A percentile compares a stretch with the other conserved stretches of the same genome.
phyloP scores from a whole-genome alignment of 2,113 vertebrate genomes.

The Rhegmatorhina hoffmannsi region DNA sequence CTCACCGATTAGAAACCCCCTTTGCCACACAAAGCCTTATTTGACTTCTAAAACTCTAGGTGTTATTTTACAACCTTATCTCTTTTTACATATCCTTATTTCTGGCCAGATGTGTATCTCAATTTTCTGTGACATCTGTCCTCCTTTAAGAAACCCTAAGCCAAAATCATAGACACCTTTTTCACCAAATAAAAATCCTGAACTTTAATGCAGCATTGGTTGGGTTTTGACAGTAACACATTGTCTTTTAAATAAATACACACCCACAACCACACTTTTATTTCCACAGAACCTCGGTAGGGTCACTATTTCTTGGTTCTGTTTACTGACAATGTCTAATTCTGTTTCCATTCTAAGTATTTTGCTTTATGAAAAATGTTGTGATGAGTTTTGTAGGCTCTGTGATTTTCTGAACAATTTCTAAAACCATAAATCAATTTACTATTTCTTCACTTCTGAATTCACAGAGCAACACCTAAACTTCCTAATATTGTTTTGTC shows the following conservation, averaged over 20 bases:
- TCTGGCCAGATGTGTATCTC: background rate
- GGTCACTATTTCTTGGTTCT: background rate
- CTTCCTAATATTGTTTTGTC: background rate
- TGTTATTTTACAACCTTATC: background rate
- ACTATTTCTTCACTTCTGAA: background rate
- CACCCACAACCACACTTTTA: background rate
- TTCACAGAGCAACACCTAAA: background rate
- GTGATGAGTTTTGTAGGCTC: background rate
- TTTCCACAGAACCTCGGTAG: background rate
- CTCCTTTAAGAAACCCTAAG: background rate
- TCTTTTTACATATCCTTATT: background rate
- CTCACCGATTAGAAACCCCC: background rate
- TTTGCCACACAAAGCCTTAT: background rate
- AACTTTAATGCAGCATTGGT: background rate
- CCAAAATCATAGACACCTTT: background rate
- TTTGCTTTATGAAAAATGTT: background rate
- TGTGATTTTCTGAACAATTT: background rate
- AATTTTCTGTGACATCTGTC: background rate
- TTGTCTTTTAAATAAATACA: background rate
- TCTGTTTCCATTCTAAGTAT: background rate
- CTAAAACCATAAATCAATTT: background rate
- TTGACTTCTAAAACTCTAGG: background rate
- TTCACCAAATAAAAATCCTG: background rate
- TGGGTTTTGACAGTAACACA: background rate
- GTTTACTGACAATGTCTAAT: background rate